Evolutionary conservation across 2,888 invertebrate species (phyloP).

Genomic region (Orthonevra nobilis): DNA sequence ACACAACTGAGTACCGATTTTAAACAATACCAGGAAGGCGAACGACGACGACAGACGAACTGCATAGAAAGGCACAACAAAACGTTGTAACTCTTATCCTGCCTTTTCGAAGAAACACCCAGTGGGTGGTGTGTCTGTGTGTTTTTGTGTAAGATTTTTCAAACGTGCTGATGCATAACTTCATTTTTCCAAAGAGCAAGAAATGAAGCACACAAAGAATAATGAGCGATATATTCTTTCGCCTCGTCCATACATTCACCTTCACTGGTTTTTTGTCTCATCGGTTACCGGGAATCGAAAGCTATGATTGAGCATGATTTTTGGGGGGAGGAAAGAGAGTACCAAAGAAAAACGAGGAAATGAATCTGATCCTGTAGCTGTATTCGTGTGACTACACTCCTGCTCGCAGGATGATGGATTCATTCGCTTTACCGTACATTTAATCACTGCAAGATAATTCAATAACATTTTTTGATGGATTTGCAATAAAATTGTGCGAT

Average conservation of each 20-base stretch:
- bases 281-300: conserved; percentile 4
- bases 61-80: conserved; percentile 62
- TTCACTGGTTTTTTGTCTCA: conserved; percentile 21
- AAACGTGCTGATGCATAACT: conserved; percentile 71
- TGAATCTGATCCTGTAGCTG: conserved; percentile 19
- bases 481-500: conserved; percentile 46
- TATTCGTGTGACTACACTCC: too few species aligned
- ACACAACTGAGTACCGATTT: conserved; percentile 46
- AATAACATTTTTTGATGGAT: conserved; percentile 64
- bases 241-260: conserved; percentile 54
- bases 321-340: background rate
- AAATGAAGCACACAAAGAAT: conserved; percentile 57
- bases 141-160: conserved; percentile 52
- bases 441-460: conserved; percentile 66
- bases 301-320: conserved; percentile 22
- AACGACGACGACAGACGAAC: conserved; percentile 9
- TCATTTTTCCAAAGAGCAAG: conserved; percentile 61
- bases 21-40: conserved; percentile 42
- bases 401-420: conserved; percentile 23
- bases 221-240: conserved; percentile 66
- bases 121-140: background rate
- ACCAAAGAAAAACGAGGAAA: conserved; percentile 26
- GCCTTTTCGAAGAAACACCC: too few species aligned
- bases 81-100: conserved; percentile 61
- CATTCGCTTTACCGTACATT: conserved; percentile 33